Evolutionary conservation across 92 coral and sea anemone species (phyloP).

Genomic region (Micromussa lordhowensis): DNA sequence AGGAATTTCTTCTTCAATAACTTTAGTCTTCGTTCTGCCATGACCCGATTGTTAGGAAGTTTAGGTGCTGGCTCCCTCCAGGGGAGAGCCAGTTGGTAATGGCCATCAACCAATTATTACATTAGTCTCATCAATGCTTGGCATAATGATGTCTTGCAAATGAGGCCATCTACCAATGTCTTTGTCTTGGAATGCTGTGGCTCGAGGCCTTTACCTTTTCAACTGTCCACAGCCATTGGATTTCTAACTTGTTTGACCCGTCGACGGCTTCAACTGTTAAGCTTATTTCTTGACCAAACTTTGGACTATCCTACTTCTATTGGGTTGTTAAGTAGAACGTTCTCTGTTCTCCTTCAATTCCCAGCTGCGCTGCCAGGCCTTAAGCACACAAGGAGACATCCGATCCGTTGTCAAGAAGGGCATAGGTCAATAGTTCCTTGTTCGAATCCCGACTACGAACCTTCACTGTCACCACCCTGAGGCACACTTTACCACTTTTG

Average conservation of each 20-base stretch:
- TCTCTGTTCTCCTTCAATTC: slow-evolving; percentile 31
- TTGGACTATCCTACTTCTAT: slow-evolving; percentile 42
- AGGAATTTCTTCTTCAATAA: no score
- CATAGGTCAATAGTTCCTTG: slow-evolving; percentile 40
- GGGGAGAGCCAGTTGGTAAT: no score
- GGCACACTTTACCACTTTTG: no score
- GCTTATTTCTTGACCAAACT: slow-evolving; percentile 21
- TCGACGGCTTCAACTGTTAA: slow-evolving; percentile 39
- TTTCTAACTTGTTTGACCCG: slow-evolving; percentile 37
- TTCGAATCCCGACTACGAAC: slow-evolving; percentile 27
- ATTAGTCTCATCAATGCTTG: slow-evolving; percentile 39
- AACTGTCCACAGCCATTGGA: slow-evolving; percentile 54
- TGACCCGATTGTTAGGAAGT: no score
- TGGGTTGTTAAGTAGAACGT: slow-evolving; percentile 54
- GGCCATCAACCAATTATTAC: no score
- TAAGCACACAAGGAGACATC: slow-evolving; percentile 50
- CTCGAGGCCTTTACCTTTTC: slow-evolving; percentile 33
- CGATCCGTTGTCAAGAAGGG: slow-evolving; percentile 59
- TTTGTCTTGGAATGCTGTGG: slow-evolving; percentile 34
- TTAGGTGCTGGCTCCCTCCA: no score
- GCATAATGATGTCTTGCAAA: slow-evolving; percentile 24
- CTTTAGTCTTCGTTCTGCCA: no score
- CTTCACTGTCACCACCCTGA: slow-evolving; percentile 52
- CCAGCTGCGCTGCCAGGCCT: slow-evolving; percentile 39
- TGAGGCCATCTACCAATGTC: slow-evolving; percentile 30